Conservation (phyloP, 2,113 vertebrate species). For the Rhizomys pruinosus region DNA sequence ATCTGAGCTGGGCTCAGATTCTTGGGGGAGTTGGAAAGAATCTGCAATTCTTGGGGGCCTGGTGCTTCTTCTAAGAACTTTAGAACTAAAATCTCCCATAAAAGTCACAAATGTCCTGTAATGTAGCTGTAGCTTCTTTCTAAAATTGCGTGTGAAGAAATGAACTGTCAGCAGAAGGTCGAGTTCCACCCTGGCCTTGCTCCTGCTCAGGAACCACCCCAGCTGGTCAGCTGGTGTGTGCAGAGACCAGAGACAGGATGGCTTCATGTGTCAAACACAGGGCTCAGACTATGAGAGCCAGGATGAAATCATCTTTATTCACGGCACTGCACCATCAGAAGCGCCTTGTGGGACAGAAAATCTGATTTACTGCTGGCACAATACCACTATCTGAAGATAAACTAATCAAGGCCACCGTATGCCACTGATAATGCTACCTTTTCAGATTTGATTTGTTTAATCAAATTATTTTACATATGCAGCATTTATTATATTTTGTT, state of each 20-base stretch:
- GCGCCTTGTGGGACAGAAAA: background rate
- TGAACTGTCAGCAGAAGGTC: slow-evolving; percentile 51
- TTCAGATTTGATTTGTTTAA: background rate
- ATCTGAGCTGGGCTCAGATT: fast-evolving
- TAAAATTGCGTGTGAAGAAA: slow-evolving; percentile 53
- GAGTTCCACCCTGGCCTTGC: slow-evolving; percentile 14
- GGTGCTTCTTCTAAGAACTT: background rate
- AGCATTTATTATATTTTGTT: slow-evolving; percentile 5
- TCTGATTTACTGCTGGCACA: background rate
- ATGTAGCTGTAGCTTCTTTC: background rate
- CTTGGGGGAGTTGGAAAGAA: too few species aligned
- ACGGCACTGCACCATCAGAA: background rate
- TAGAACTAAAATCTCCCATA: background rate
- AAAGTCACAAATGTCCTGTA: background rate
- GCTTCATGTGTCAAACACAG: slow-evolving; percentile 52
- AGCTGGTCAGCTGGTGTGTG: background rate
- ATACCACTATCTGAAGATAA: background rate
- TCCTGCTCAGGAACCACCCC: background rate
- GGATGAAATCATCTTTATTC: slow-evolving; percentile 66
- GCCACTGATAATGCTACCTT: background rate
- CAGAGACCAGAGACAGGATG: slow-evolving; percentile 9
- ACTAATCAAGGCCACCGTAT: background rate
- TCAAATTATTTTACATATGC: background rate
- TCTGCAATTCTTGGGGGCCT: fast-evolving
- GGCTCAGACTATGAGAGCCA: background rate